These are phyloP conservation scores for Mastomys natalensis DNA, from an alignment of 2,113 vertebrate species.

Conservation along the genomic window DNA sequence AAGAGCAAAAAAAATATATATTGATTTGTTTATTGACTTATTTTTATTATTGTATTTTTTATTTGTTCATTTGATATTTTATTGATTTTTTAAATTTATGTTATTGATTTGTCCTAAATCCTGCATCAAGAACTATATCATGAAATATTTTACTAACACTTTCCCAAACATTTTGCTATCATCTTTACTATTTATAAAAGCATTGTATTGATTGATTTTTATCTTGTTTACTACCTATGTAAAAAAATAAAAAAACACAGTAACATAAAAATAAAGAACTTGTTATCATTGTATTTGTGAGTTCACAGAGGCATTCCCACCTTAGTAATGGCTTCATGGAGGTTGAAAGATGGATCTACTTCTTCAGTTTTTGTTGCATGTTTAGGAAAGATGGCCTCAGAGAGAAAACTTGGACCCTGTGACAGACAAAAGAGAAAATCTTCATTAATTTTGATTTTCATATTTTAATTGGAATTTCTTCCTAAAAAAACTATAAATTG, in stretches of 20 bases:
- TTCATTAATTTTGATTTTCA: slow-evolving; percentile 74
- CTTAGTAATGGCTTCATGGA: slow-evolving; percentile 94
- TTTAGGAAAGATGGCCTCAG: slow-evolving; percentile 90
- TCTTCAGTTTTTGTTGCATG: slow-evolving; percentile 85
- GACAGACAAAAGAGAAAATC: slow-evolving; percentile 72
- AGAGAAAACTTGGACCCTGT: slow-evolving; percentile 92
- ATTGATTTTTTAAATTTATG: too few relatives aligned
- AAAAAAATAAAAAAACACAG: not conserved
- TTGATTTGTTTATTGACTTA: not conserved
- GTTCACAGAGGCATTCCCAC: slow-evolving; percentile 82
- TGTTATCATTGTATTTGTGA: not conserved
- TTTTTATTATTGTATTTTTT: too few relatives aligned
- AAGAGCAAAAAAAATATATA: not conserved
- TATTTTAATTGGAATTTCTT: slow-evolving; percentile 77
- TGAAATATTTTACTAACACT: not conserved
- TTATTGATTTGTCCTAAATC: not conserved
- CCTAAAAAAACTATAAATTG: slow-evolving; percentile 62
- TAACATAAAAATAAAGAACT: not conserved
- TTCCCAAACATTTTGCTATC: not conserved
- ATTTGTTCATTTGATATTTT: too few relatives aligned
- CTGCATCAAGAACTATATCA: not conserved
- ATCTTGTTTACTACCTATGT: not conserved
- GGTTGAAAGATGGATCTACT: slow-evolving; percentile 91
- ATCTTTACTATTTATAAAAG: slow-evolving; percentile 22
- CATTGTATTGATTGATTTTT: not conserved